These are phyloP conservation scores for Acanthurus lineatus DNA, from an alignment of 2,797 vertebrate species.

Conservation along the genomic window DNA sequence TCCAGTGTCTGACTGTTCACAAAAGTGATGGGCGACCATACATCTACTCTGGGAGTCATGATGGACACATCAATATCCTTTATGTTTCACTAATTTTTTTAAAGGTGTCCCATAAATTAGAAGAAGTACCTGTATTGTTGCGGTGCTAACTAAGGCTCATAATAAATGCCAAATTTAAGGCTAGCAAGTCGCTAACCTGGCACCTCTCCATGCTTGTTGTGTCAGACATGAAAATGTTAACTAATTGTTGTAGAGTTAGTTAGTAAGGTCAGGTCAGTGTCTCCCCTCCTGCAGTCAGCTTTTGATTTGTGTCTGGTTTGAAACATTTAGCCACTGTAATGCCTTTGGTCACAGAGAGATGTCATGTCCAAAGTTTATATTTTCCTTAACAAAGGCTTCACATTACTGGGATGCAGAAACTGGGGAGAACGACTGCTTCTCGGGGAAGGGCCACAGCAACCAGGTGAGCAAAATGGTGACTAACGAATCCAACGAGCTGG, in stretches of 20 bases:
- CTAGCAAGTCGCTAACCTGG: no score
- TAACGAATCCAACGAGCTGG: constrained; percentile 86
- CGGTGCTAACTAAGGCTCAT: no score
- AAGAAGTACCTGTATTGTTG: no score
- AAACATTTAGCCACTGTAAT: no score
- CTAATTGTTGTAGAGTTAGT: no score
- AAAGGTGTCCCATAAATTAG: not conserved
- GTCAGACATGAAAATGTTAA: no score
- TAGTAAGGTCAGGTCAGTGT: no score
- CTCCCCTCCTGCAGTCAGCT: no score
- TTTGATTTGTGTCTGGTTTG: no score
- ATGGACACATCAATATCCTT: constrained; percentile 98
- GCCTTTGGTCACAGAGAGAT: no score
- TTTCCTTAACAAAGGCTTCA: constrained; percentile 86
- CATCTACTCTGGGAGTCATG: constrained; percentile 97
- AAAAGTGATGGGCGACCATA: constrained; percentile 86
- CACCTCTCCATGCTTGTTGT: no score
- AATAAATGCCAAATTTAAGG: no score
- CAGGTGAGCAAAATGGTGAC: constrained; percentile 90
- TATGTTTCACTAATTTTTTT: constrained; percentile 69
- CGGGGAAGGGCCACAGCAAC: constrained; percentile 96
- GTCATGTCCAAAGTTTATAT: not conserved
- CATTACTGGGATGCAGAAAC: constrained; percentile 96
- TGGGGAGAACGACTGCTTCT: constrained; percentile 90
- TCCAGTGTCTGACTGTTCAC: constrained; percentile 94